Conservation (phyloP, 1,140 invertebrate genomes). For the Brachionus angularis region DNA sequence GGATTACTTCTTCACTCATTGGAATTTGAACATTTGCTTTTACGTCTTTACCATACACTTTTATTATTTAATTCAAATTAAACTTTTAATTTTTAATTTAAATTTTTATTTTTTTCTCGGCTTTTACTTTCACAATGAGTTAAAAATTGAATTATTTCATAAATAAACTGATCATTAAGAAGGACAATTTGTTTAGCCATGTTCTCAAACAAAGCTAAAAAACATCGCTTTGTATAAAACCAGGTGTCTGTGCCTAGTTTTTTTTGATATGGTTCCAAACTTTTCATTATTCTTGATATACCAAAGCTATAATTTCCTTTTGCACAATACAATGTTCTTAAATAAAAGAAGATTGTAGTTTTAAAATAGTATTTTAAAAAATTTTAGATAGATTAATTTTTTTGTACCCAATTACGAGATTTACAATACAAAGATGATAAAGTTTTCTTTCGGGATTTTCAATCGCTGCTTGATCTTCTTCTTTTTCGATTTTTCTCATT, state of each 20-base stretch:
- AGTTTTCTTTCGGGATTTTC: slow-evolving; percentile 90
- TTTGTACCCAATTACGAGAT: slow-evolving; percentile 95
- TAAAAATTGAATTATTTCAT: slow-evolving; percentile 33
- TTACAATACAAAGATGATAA: slow-evolving; percentile 96
- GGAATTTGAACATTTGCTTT: slow-evolving; percentile 76
- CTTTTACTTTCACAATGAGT: slow-evolving; percentile 21
- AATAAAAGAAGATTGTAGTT: slow-evolving; percentile 39
- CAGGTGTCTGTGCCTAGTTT: slow-evolving; percentile 93
- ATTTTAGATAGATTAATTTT: no score
- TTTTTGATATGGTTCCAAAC: slow-evolving; percentile 87
- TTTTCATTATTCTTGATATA: slow-evolving; percentile 92
- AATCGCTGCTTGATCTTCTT: slow-evolving; percentile 81
- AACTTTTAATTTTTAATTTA: neutral
- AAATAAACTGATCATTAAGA: neutral
- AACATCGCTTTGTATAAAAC: slow-evolving; percentile 92
- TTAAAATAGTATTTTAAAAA: neutral
- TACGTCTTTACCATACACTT: slow-evolving; percentile 78
- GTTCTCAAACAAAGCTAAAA: slow-evolving; percentile 86
- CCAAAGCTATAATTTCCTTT: slow-evolving; percentile 99
- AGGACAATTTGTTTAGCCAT: slow-evolving; percentile 60
- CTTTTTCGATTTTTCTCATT: slow-evolving; percentile 96
- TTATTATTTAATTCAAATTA: slow-evolving; percentile 51
- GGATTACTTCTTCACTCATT: slow-evolving; percentile 67
- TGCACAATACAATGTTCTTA: slow-evolving; percentile 84
- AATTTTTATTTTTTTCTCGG: neutral